Evolutionary conservation across 30 jellyfish, hydroid and myxozoan genomes (phyloP).

Genomic region (Aurelia sp.): DNA sequence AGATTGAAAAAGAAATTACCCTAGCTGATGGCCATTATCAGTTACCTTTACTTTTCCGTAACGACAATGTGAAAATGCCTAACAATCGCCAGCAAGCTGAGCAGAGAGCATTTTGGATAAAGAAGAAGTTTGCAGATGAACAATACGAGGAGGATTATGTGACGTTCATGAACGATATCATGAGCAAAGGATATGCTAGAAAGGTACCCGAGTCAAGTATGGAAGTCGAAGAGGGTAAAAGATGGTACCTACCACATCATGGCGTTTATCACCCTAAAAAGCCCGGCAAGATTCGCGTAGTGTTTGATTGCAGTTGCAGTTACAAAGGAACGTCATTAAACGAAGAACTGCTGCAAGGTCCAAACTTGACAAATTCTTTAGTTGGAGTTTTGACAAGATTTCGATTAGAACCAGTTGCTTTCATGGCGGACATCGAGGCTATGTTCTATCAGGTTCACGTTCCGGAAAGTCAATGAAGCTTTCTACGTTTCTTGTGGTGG

Average conservation of each 20-base stretch:
- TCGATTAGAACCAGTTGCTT: constrained; percentile 8
- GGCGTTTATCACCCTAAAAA: constrained; percentile 27
- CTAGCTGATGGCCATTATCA: no score
- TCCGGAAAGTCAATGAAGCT: constrained; percentile 34
- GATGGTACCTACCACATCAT: constrained; percentile 32
- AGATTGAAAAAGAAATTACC: no score
- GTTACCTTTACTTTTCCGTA: not conserved
- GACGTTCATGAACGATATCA: constrained; percentile 39
- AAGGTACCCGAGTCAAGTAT: constrained; percentile 19
- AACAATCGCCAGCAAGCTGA: constrained; percentile 34
- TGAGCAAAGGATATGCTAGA: constrained; percentile 40
- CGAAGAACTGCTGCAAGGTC: not conserved
- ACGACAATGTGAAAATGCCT: constrained; percentile 33
- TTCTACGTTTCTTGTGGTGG: constrained; percentile 61
- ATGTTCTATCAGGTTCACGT: constrained; percentile 26
- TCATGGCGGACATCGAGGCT: no score
- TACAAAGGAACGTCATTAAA: constrained; percentile 24
- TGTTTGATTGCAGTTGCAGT: constrained; percentile 49
- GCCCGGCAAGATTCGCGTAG: constrained; percentile 57
- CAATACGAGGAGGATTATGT: constrained; percentile 16
- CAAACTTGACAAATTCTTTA: constrained; percentile 20
- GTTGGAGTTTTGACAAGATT: constrained; percentile 39
- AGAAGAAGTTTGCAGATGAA: constrained; percentile 13
- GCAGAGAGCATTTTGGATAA: constrained; percentile 32
- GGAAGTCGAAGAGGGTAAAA: constrained; percentile 21